phyloP scores from a whole-genome alignment of 2,113 vertebrate genomes.

The Eonycteris spelaea region DNA sequence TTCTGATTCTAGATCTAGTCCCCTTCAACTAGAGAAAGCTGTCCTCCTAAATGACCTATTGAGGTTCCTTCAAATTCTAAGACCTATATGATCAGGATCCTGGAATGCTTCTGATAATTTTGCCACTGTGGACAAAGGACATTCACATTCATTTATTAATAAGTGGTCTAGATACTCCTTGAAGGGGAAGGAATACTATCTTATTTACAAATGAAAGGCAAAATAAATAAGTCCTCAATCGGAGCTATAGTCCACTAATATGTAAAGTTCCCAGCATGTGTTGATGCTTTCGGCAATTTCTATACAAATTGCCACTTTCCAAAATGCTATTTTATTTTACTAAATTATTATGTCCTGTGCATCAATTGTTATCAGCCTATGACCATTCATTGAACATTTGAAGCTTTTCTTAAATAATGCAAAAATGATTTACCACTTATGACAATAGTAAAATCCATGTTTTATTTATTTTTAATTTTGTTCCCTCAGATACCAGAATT shows the following conservation, averaged over 20 bases:
- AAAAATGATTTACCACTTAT: not conserved
- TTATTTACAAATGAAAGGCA: conserved; percentile 26
- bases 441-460: not conserved
- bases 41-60: not conserved
- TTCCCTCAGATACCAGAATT: not conserved
- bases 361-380: conserved; percentile 28
- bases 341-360: conserved; percentile 8
- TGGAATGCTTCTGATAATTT: not conserved
- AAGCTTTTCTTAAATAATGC: conserved; percentile 48
- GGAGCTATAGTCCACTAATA: not conserved
- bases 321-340: conserved; percentile 25
- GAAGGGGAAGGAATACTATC: not conserved
- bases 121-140: not conserved
- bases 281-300: conserved; percentile 16
- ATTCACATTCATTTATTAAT: not conserved
- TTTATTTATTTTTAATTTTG: not conserved
- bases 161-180: not conserved
- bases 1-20: not conserved
- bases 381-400: not conserved
- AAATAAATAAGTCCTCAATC: conserved; percentile 10
- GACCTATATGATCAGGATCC: not conserved
- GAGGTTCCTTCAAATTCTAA: not conserved
- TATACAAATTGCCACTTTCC: conserved; percentile 9
- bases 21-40: not conserved
- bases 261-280: not conserved